Evolutionary conservation across 92 coral and sea anemone species (phyloP).

Genomic region (Zoanthus solanderi): DNA sequence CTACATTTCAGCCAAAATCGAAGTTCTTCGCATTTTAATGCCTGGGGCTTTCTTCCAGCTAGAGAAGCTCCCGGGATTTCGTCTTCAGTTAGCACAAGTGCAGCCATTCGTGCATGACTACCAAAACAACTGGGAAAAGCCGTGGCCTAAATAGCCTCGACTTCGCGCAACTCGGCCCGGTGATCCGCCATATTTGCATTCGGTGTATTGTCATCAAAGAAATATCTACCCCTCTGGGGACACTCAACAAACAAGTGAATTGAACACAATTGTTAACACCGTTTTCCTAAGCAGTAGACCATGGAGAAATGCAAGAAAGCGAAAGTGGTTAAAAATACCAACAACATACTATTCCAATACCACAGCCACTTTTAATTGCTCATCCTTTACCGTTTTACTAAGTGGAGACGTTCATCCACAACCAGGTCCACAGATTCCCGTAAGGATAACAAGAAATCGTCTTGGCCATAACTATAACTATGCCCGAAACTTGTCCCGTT

Average conservation of each 20-base stretch:
- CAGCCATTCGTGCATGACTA: too few relatives aligned
- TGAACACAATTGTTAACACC: background rate
- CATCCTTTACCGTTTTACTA: background rate
- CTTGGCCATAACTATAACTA: background rate
- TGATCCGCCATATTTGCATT: too few relatives aligned
- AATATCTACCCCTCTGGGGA: conserved; percentile 16
- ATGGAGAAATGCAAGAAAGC: conserved; percentile 8
- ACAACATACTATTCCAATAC: conserved; percentile 21
- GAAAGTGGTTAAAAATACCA: conserved; percentile 21
- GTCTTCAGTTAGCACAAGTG: too few relatives aligned
- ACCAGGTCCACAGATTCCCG: background rate
- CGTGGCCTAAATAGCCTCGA: too few relatives aligned
- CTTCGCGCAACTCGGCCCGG: too few relatives aligned
- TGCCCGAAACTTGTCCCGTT: background rate
- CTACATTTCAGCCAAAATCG: too few relatives aligned
- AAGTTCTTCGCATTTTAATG: too few relatives aligned
- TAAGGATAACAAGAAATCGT: conserved; percentile 17
- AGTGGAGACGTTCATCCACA: conserved; percentile 36
- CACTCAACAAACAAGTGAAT: conserved; percentile 5
- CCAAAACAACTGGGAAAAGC: too few relatives aligned
- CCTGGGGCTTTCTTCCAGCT: too few relatives aligned
- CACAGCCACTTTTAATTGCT: conserved; percentile 24
- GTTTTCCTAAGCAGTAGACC: conserved; percentile 27
- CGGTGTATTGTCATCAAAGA: background rate
- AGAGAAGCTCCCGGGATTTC: too few relatives aligned